Conservation (phyloP, 2,888 invertebrate genomes). For the Oxystoma pomonae region DNA sequence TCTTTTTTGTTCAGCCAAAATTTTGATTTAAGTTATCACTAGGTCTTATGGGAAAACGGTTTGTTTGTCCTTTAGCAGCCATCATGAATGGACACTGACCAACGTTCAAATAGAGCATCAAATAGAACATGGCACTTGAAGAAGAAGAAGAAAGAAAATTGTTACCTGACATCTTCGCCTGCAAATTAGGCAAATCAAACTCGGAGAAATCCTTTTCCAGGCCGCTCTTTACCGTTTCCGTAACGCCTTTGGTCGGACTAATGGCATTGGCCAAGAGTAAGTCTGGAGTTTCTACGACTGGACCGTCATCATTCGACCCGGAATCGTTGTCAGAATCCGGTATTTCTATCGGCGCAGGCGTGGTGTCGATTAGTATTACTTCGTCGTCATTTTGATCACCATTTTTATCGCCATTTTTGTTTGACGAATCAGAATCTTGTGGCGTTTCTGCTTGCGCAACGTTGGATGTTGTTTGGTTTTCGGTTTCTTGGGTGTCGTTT, state of each 20-base stretch:
- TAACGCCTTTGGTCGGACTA: slow-evolving; percentile 2
- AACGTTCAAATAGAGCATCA: too few relatives aligned
- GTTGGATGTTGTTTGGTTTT: neutral
- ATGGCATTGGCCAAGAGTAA: slow-evolving; percentile 27
- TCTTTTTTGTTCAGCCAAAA: too few relatives aligned
- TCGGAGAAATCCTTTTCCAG: slow-evolving; percentile 16
- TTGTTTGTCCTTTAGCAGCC: too few relatives aligned
- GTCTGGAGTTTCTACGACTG: slow-evolving; percentile 13
- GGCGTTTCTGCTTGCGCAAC: neutral
- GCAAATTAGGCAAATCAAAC: slow-evolving; percentile 56
- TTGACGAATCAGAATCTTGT: too few relatives aligned
- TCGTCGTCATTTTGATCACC: neutral
- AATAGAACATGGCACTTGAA: too few relatives aligned
- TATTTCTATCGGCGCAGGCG: neutral
- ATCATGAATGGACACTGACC: too few relatives aligned
- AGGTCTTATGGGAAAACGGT: too few relatives aligned
- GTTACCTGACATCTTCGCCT: slow-evolving; percentile 63
- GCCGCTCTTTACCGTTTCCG: slow-evolving; percentile 2
- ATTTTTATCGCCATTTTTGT: neutral
- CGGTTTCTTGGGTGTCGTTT: neutral
- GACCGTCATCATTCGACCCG: neutral
- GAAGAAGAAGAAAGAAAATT: too few relatives aligned
- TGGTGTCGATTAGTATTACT: neutral
- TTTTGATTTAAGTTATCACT: too few relatives aligned
- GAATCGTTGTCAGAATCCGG: neutral